Base-by-base conservation (phyloP, 2,113 vertebrate genomes). In the cattle (Bos taurus) region DNA sequence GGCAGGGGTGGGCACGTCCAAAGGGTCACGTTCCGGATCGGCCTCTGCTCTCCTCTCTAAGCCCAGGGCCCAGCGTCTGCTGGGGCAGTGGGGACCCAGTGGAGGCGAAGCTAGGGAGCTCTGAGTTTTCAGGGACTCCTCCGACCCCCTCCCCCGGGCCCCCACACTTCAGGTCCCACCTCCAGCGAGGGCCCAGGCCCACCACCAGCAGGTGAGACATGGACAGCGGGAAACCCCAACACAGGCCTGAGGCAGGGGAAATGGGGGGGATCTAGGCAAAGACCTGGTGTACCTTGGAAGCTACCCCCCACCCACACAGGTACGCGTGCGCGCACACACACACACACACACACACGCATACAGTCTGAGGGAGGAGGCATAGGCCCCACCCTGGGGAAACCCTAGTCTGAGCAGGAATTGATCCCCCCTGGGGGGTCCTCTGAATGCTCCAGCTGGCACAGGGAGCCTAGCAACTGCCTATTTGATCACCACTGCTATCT, bases 11-110 rank as follows among this genome's bases (percentile, higher is more conserved):
- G 17, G 6, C 4, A 12, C 28, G 6, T 7, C 19, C 3, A 2
- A 3, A 12, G 28, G n/a, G 71, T 6, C 5, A 2, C 17, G 3
- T 4, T 67, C 50, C 46, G 9, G 8, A 7, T 10, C 6, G 3
- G 1, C 17, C 71, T 36, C 59, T 6, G 25, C 11, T 40, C 19
- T 3, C 3, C 28, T 60, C 40, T 33, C 71, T 25, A 4, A 67
- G 43, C 54, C 52, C 33, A 3, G 67, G 50, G 46, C 25, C 71
- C 88, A 84, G 91, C 0, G 0, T 15, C 10, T 26, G 15, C 48
- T 23, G 59, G 36, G 81, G 17, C 10, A 1, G 15, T 13, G 28
- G 19, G 21, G 19, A 12, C 46, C 46, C 16, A 3, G 28, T 30
- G 30, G 52, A 13, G 3, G 25, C 2, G 2, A 43, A 11, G 46